These are phyloP conservation scores for Megaceryle torquata DNA, from an alignment of 2,113 vertebrate species.

Conservation along the genomic window DNA sequence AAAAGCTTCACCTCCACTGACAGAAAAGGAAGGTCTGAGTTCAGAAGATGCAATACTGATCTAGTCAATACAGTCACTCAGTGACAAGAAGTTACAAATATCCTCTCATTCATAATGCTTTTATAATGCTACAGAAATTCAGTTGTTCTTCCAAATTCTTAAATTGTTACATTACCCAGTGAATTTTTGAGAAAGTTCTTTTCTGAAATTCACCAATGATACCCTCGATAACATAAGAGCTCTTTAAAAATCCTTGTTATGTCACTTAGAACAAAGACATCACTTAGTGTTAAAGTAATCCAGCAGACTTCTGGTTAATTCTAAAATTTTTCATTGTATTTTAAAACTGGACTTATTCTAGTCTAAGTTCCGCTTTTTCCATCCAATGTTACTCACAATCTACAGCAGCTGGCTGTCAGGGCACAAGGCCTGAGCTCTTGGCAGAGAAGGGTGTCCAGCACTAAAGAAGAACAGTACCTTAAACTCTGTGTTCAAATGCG, in stretches of 20 bases:
- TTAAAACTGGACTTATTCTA: neutral
- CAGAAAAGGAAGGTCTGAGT: neutral
- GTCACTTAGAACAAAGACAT: neutral
- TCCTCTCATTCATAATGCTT: neutral
- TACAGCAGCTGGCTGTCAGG: neutral
- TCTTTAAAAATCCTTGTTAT: neutral
- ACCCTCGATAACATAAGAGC: neutral
- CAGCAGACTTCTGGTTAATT: neutral
- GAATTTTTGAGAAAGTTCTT: neutral
- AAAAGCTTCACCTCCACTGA: neutral
- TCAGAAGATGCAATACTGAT: neutral
- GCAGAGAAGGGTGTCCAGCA: rapidly evolving
- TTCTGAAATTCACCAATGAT: neutral
- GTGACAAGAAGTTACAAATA: neutral
- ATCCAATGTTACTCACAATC: neutral
- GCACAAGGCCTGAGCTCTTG: rapidly evolving
- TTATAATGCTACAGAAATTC: neutral
- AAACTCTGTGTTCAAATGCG: neutral
- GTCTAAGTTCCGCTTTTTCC: neutral
- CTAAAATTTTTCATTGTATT: neutral
- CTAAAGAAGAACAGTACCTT: neutral
- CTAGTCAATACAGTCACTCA: neutral
- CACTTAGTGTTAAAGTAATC: neutral
- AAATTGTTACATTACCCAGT: too few relatives aligned
- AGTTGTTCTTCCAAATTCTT: neutral